These are phyloP conservation scores for Acromyrmex heyeri DNA, from an alignment of 1,140 invertebrate species.

Conservation along the genomic window DNA sequence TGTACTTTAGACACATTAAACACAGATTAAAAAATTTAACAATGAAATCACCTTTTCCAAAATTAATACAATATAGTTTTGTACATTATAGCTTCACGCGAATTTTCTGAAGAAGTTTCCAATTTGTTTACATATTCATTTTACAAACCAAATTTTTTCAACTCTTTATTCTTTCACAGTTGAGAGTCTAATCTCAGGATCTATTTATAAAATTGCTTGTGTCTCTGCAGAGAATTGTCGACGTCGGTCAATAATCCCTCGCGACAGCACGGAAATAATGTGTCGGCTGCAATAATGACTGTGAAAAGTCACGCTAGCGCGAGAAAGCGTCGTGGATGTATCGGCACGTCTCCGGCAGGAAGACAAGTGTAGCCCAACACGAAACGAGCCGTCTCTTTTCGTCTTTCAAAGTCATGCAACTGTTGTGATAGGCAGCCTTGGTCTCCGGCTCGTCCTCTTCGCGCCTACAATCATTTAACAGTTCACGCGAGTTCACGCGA, in stretches of 20 bases:
- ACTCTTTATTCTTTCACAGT: not conserved
- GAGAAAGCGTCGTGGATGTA: conserved; percentile 15
- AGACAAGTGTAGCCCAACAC: conserved; percentile 19
- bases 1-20: too few species aligned
- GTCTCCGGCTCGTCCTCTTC: not conserved
- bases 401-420: not conserved
- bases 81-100: not conserved
- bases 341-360: not conserved
- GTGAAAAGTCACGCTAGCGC: conserved; percentile 49
- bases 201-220: not conserved
- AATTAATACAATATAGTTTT: not conserved
- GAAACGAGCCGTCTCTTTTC: not conserved
- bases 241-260: conserved; percentile 27
- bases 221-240: not conserved
- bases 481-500: conserved; percentile 2
- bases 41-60: too few species aligned
- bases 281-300: conserved; percentile 25
- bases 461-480: conserved; percentile 23
- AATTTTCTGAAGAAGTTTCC: not conserved
- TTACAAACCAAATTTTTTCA: too few species aligned
- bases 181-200: not conserved
- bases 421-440: too few species aligned
- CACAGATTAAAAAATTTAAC: too few species aligned
- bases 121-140: not conserved
- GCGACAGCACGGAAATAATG: not conserved